These are phyloP conservation scores for Eublepharis macularius DNA, from an alignment of 2,113 vertebrate species.

Conservation along the genomic window DNA sequence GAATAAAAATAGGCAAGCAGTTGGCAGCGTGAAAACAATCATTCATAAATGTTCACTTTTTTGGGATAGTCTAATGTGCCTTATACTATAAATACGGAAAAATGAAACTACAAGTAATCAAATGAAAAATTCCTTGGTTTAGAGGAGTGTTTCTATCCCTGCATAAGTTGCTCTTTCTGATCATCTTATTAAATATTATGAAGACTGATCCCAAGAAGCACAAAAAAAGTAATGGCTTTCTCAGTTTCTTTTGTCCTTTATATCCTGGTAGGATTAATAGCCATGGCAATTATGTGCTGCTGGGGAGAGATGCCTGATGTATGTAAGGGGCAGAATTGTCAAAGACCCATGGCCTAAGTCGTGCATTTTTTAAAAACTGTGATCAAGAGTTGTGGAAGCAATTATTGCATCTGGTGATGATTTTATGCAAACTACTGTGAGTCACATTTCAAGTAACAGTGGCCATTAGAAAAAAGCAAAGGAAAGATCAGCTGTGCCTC, in stretches of 20 bases:
- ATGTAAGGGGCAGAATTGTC: background rate
- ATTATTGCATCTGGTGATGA: background rate
- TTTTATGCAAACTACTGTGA: background rate
- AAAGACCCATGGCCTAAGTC: background rate
- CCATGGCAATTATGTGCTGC: background rate
- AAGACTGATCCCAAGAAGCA: background rate
- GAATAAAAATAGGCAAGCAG: background rate
- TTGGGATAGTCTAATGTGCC: background rate
- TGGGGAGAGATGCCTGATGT: background rate
- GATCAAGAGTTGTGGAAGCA: background rate
- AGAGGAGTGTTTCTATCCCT: background rate
- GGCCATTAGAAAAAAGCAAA: background rate
- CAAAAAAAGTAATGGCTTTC: background rate
- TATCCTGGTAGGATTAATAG: background rate
- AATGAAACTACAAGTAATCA: background rate
- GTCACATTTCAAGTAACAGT: background rate
- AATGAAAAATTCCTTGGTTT: background rate
- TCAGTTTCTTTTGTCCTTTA: background rate
- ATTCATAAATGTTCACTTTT: background rate
- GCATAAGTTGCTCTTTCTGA: background rate
- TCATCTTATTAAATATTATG: background rate
- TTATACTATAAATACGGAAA: fast-evolving
- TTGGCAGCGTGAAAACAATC: background rate
- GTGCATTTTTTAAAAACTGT: background rate
- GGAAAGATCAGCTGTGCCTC: background rate